These are phyloP conservation scores for Lordiphosa mommai DNA, from an alignment of 1,140 invertebrate genomes.

Conservation along the genomic window DNA sequence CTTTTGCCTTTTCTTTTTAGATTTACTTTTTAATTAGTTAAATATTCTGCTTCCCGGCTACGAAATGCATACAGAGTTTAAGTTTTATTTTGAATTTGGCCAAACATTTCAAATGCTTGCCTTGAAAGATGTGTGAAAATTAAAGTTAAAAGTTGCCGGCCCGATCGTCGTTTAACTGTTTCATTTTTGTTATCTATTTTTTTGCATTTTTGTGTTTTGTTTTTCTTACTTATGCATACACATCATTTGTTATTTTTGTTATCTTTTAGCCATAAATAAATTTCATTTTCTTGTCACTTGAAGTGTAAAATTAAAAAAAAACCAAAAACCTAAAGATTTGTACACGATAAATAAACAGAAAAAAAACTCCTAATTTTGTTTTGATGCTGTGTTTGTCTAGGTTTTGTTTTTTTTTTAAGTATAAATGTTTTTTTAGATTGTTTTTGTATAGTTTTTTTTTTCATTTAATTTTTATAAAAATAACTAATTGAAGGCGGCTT, in stretches of 20 bases:
- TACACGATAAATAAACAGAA: constrained; percentile 28
- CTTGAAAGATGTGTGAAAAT: constrained; percentile 30
- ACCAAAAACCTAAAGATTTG: constrained; percentile 41
- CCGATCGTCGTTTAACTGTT: neutral
- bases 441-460: no score
- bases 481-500: constrained; percentile 76
- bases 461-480: constrained; percentile 65
- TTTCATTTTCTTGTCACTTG: constrained; percentile 48
- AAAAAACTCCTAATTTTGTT: constrained; percentile 11
- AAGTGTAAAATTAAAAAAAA: constrained; percentile 60
- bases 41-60: constrained; percentile 24
- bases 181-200: neutral
- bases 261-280: constrained; percentile 34
- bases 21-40: constrained; percentile 18
- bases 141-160: no score
- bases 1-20: constrained; percentile 8
- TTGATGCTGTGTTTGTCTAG: constrained; percentile 16
- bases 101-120: constrained; percentile 70
- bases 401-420: constrained; percentile 37
- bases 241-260: constrained; percentile 16
- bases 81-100: constrained; percentile 50
- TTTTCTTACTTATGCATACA: constrained; percentile 29
- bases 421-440: constrained; percentile 70
- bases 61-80: constrained; percentile 19
- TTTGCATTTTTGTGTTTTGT: neutral